Evolutionary conservation across 2,113 vertebrate species (phyloP).

Genomic region (Pelecanus crispus): DNA sequence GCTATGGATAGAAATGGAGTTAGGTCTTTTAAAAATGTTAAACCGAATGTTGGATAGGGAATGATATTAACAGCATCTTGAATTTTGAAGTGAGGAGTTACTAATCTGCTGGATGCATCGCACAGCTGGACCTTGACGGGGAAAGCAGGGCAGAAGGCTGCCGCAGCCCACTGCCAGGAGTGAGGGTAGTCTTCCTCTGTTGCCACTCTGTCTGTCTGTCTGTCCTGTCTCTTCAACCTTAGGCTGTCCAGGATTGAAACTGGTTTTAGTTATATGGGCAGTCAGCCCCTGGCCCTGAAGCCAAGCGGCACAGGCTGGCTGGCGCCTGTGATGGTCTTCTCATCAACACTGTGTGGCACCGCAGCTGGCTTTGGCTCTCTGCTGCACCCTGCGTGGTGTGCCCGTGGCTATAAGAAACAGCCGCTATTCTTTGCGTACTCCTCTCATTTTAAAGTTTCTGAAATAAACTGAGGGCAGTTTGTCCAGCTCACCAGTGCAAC

Average conservation of each 20-base stretch:
- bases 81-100: not conserved
- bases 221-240: not conserved
- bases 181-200: not conserved
- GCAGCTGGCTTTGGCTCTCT: not conserved
- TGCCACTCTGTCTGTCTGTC: not conserved
- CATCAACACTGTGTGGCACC: not conserved
- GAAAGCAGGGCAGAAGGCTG: not conserved
- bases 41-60: not conserved
- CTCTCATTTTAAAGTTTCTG: not conserved
- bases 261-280: not conserved
- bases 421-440: not conserved
- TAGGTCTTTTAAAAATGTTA: not conserved
- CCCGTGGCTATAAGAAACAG: not conserved
- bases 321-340: not conserved
- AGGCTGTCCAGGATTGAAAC: not conserved
- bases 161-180: not conserved
- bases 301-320: not conserved
- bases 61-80: not conserved
- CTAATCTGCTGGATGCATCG: not conserved
- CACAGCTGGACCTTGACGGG: fast-evolving
- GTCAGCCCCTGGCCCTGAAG: not conserved
- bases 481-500: not conserved
- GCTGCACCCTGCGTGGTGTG: not conserved
- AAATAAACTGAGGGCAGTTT: not conserved
- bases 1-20: not conserved